Percentiles rank a stretch among this genome's conserved stretches.
Conservation (phyloP, 2,888 invertebrate genomes). For the Apoderus coryli region DNA sequence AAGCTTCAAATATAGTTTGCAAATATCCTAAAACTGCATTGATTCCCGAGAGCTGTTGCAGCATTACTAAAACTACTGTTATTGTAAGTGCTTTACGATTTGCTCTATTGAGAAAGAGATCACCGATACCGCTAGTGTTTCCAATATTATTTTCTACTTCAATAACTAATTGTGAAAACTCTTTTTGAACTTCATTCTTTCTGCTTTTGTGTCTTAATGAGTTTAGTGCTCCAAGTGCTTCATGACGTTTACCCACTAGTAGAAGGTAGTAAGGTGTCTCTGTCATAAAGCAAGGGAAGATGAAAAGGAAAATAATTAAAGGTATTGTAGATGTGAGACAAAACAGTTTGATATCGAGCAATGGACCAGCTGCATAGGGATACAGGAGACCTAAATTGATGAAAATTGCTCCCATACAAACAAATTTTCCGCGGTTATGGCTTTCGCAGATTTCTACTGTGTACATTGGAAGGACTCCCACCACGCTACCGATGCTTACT, state of each 20-base stretch:
- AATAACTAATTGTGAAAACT: constrained; percentile 11
- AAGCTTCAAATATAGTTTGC: constrained; percentile 51
- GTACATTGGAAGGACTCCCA: constrained; percentile 68
- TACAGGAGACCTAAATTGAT: constrained; percentile 18
- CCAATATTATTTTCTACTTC: constrained; percentile 11
- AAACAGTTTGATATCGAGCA: constrained; percentile 17
- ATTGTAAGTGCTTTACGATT: constrained; percentile 45
- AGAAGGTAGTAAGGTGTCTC: constrained; percentile 22
- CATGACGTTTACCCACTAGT: constrained; percentile 35
- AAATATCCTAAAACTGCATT: constrained; percentile 69
- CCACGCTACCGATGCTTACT: constrained; percentile 48
- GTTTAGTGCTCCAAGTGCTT: constrained; percentile 41
- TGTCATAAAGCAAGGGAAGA: constrained; percentile 17
- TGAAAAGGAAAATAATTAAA: constrained; percentile 16
- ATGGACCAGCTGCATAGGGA: constrained; percentile 19
- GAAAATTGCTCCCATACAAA: constrained; percentile 30
- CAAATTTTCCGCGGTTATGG: constrained; percentile 58
- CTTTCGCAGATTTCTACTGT: constrained; percentile 73
- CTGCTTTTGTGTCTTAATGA: constrained; percentile 14
- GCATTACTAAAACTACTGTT: constrained; percentile 60
- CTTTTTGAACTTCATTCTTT: constrained; percentile 14
- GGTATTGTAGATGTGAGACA: constrained; percentile 18
- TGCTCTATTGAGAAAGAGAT: constrained; percentile 13
- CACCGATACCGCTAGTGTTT: constrained; percentile 11
- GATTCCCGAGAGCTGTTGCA: constrained; percentile 66